Evolutionary conservation across 2,113 vertebrate species (phyloP).

Genomic region (Todiramphus chloris): DNA sequence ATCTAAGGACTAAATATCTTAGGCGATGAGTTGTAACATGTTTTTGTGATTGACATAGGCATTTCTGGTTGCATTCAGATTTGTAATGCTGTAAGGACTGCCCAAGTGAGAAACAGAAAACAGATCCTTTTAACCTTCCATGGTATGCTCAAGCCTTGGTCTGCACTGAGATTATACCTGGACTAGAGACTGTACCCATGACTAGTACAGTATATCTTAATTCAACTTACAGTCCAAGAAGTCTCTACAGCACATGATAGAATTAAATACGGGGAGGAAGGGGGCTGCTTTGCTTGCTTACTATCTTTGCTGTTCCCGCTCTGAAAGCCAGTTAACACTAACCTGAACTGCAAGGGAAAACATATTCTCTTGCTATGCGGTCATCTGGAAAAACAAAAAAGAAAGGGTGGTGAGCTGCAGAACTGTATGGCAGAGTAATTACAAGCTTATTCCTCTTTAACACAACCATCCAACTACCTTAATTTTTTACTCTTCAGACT

Average conservation of each 20-base stretch:
- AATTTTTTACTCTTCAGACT: neutral
- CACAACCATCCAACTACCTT: neutral
- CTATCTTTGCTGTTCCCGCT: neutral
- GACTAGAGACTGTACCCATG: neutral
- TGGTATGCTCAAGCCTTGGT: neutral
- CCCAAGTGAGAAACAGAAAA: neutral
- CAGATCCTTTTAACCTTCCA: neutral
- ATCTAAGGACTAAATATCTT: neutral
- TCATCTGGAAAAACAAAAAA: constrained; percentile 30
- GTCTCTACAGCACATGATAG: neutral
- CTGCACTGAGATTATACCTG: neutral
- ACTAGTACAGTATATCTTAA: neutral
- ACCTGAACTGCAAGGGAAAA: constrained; percentile 47
- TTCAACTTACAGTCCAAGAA: neutral
- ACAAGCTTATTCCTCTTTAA: neutral
- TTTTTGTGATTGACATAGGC: neutral
- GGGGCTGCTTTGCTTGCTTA: neutral
- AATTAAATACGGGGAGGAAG: neutral
- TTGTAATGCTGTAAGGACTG: neutral
- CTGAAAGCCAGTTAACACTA: neutral
- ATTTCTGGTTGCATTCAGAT: neutral
- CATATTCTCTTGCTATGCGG: neutral
- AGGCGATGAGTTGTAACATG: neutral
- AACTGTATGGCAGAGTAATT: neutral
- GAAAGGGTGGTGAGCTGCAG: neutral